A percentile compares a stretch with the other conserved stretches of the same genome.
phyloP scores from a whole-genome alignment of 2,888 invertebrate species.

The Conus canariensis region DNA sequence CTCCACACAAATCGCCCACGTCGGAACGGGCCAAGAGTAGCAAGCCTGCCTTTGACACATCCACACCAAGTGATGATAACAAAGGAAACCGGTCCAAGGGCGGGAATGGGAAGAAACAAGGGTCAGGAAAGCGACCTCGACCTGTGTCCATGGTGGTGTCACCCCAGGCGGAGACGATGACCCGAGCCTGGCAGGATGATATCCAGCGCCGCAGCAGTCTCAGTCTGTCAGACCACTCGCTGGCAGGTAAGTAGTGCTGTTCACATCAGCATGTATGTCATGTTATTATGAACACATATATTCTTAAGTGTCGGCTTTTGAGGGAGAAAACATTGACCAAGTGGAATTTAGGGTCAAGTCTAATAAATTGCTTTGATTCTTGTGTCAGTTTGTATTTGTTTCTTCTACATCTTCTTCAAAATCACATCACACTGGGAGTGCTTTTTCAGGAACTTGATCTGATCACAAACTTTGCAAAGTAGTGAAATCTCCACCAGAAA shows the following conservation, averaged over 20 bases:
- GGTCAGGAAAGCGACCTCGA: constrained; percentile 57
- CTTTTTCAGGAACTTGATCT: no score
- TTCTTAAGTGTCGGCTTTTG: no score
- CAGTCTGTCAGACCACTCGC: constrained; percentile 64
- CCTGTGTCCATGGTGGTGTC: constrained; percentile 68
- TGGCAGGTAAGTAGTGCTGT: constrained; percentile 54
- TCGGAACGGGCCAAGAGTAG: neutral
- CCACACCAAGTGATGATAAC: constrained; percentile 2
- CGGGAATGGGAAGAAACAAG: constrained; percentile 38
- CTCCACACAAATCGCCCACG: neutral
- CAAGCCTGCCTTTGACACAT: neutral
- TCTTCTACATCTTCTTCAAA: no score
- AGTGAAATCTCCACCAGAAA: no score
- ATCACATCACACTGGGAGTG: no score
- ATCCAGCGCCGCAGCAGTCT: constrained; percentile 51
- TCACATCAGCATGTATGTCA: neutral
- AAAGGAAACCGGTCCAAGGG: neutral
- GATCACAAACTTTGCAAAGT: no score
- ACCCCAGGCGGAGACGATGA: constrained; percentile 59
- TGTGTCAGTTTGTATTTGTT: neutral
- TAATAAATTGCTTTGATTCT: neutral
- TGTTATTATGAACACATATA: no score
- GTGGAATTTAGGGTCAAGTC: no score
- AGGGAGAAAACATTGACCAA: no score
- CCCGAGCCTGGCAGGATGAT: constrained; percentile 62